These are phyloP conservation scores for Epinotia demarniana DNA, from an alignment of 2,888 invertebrate genomes.

Conservation along the genomic window DNA sequence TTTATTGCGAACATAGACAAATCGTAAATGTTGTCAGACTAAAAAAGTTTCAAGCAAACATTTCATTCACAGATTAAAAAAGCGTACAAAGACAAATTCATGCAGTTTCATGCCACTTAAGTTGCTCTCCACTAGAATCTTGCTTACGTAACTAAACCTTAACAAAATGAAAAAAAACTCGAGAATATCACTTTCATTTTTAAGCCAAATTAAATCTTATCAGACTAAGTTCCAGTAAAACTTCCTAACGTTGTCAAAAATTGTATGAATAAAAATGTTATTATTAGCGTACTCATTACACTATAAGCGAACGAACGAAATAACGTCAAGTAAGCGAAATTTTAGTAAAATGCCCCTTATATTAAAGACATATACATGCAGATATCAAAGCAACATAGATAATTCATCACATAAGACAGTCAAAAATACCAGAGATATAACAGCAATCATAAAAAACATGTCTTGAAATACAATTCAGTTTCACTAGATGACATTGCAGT, in stretches of 20 bases:
- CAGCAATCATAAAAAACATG: too few relatives aligned
- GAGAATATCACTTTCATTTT: neutral
- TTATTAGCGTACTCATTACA: too few relatives aligned
- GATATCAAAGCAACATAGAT: conserved; percentile 2
- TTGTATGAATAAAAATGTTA: too few relatives aligned
- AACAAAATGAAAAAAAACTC: too few relatives aligned
- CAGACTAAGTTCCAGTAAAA: neutral
- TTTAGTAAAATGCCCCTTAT: neutral
- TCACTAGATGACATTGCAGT: too few relatives aligned
- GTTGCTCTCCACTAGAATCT: neutral
- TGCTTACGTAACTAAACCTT: neutral
- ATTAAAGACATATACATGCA: conserved; percentile 4
- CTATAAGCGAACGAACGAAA: too few relatives aligned
- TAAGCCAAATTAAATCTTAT: neutral
- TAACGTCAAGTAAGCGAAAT: neutral
- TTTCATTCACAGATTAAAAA: conserved; percentile 4
- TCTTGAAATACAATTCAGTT: too few relatives aligned
- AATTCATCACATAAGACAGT: neutral
- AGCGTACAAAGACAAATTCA: conserved; percentile 23
- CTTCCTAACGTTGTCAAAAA: neutral
- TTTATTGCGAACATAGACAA: conserved; percentile 30
- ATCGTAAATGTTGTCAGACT: conserved; percentile 18
- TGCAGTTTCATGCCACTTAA: conserved; percentile 20
- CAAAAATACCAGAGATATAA: neutral
- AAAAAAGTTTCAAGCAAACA: conserved; percentile 23